Evolutionary conservation across 2,888 invertebrate species (phyloP).

Genomic region (Pollenia griseotomentosa): DNA sequence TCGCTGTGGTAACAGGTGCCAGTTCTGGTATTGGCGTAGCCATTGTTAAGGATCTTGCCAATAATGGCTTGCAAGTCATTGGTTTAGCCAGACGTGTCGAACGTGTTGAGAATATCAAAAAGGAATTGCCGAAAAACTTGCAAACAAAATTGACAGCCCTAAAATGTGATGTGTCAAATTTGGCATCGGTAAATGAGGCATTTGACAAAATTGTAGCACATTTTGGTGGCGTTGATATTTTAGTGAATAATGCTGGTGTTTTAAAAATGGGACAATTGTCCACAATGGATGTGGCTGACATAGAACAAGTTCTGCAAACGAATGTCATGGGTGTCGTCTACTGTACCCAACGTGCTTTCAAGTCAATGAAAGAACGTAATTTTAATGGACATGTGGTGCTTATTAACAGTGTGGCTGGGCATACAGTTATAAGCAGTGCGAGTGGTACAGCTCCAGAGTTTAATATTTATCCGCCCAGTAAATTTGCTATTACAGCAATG

Average conservation of each 20-base stretch:
- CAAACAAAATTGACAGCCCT: constrained; percentile 80
- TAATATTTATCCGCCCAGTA: constrained; percentile 81
- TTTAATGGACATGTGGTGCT: constrained; percentile 85
- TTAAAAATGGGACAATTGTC: constrained; percentile 76
- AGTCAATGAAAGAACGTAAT: constrained; percentile 84
- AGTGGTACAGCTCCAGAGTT: constrained; percentile 70
- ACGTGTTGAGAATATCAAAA: constrained; percentile 81
- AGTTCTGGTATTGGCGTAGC: constrained; percentile 87
- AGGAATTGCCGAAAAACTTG: constrained; percentile 74
- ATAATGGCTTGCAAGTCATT: constrained; percentile 85
- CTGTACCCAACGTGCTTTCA: constrained; percentile 85
- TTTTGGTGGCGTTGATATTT: constrained; percentile 86
- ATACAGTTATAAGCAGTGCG: constrained; percentile 76
- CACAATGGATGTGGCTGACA: constrained; percentile 74
- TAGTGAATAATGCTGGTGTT: constrained; percentile 87
- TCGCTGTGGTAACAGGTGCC: constrained; percentile 88
- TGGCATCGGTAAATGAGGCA: constrained; percentile 85
- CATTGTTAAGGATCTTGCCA: constrained; percentile 84
- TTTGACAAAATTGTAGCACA: constrained; percentile 85
- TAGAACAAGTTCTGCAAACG: constrained; percentile 83
- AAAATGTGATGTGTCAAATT: constrained; percentile 85
- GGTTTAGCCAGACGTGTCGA: constrained; percentile 85
- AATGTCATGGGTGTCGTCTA: constrained; percentile 84
- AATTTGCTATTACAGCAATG: constrained; percentile 82
- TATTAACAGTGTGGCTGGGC: constrained; percentile 83